phyloP scores from a whole-genome alignment of 1,140 invertebrate species.

The Cherax destructor region DNA sequence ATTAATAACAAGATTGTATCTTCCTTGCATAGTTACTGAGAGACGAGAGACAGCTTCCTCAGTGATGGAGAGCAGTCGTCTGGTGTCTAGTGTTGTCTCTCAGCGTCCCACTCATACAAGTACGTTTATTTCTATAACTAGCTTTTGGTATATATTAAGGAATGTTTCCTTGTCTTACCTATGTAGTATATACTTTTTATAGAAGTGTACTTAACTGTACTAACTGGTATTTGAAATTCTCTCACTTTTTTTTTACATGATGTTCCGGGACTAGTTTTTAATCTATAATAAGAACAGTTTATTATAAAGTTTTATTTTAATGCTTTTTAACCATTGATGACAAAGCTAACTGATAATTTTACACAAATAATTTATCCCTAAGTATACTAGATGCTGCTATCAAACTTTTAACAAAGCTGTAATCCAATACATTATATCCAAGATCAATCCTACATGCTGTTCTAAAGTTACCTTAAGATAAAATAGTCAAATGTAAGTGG shows the following conservation, averaged over 20 bases:
- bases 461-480: background rate
- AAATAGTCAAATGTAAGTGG: background rate
- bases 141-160: background rate
- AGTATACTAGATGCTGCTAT: background rate
- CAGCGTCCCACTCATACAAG: slow-evolving; percentile 35
- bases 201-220: background rate
- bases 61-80: slow-evolving; percentile 43
- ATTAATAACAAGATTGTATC: too few relatives aligned
- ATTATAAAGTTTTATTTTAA: background rate
- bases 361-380: background rate
- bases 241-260: background rate
- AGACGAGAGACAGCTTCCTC: slow-evolving; percentile 24
- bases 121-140: slow-evolving; percentile 5
- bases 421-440: background rate
- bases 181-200: background rate
- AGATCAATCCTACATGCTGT: background rate
- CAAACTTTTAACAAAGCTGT: background rate
- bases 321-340: background rate
- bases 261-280: background rate
- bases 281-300: background rate
- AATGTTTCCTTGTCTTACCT: background rate
- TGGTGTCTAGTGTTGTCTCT: slow-evolving; percentile 19
- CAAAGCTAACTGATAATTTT: background rate
- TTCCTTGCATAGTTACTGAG: background rate
- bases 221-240: background rate